Evolutionary conservation across 2,113 vertebrate genomes (phyloP), one percentile per base, ranked within the genome.

Genomic region (Sciurus niger): DNA sequence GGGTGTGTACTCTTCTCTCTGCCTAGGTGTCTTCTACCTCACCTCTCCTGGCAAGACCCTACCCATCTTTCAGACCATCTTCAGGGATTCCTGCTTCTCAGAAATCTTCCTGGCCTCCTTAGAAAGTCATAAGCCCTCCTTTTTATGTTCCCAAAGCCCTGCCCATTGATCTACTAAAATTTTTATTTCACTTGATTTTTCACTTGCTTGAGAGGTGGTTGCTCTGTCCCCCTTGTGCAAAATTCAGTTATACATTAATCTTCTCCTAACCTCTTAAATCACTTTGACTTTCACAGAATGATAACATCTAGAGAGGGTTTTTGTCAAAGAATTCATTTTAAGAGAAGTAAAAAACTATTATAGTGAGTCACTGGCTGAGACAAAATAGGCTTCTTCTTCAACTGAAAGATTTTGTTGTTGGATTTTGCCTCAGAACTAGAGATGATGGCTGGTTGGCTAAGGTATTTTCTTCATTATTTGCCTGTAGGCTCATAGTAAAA

Each of bases 271-370:
- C 72, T 94, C 65, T 93, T 63, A 46, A 85, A 40, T 80, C 80
- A 40, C 40, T n/a, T 73, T 85, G 93, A 76, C 73, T 92, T 73
- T 67, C 20, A 60, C 53, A 77, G 58, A 95, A 34, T 58, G 40
- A 74, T 20, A 53, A 32, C 6, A 4, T 65, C 34, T n/a, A 48
- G 67, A 48, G 55, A 79, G 22, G 20, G 12, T 84, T 90, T 93
- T 88, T 68, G 53, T n/a, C 34, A 82, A 55, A 67, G n/a, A 76
- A 84, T 93, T 90, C 77, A 86, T 94, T 95, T 97, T 93, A 93
- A 77, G 72, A 68, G 83, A 77, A 22, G 2, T 63, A 24, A 86
- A 82, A 73, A 43, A 60, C n/a, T 46, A 7, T 37, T 60, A 43
- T 11, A 6, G 18, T 48, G 65, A 76, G 20, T 68, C n/a, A 14